phyloP scores from a whole-genome alignment of 2,888 invertebrate species.

The Eupithecia insigniata region DNA sequence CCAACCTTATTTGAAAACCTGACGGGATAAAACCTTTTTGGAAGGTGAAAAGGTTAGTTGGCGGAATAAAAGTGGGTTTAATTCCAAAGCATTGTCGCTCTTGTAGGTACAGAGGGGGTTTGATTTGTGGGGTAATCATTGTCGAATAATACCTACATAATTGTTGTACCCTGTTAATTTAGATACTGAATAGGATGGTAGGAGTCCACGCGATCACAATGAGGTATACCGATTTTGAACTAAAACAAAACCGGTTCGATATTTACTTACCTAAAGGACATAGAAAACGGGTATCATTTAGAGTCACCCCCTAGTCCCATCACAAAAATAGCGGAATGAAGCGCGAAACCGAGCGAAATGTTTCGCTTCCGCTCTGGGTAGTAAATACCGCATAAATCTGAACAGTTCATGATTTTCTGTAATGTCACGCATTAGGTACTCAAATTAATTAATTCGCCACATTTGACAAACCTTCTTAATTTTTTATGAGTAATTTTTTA shows the following conservation, averaged over 20 bases:
- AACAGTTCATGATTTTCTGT: too few species aligned
- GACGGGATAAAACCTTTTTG: not conserved
- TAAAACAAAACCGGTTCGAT: not conserved
- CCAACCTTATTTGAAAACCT: constrained; percentile 3
- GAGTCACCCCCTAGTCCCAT: too few species aligned
- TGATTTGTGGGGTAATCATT: constrained; percentile 73
- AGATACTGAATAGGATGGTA: constrained; percentile 27
- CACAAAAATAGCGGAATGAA: too few species aligned
- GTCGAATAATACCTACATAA: constrained; percentile 55
- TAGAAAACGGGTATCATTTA: too few species aligned
- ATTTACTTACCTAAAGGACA: not conserved
- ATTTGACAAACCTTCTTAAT: too few species aligned
- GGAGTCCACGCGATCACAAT: not conserved
- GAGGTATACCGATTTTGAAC: not conserved
- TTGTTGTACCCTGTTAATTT: constrained; percentile 40
- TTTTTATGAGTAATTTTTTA: too few species aligned
- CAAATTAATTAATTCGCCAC: too few species aligned
- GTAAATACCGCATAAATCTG: too few species aligned
- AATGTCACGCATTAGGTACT: too few species aligned
- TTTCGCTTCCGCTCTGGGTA: too few species aligned
- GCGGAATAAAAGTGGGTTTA: constrained; percentile 43
- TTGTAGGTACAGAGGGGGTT: constrained; percentile 64
- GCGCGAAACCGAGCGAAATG: too few species aligned
- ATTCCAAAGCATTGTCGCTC: constrained; percentile 64
- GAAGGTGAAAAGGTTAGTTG: constrained; percentile 26